These are phyloP conservation scores for Didymodactylos carnosus DNA, from an alignment of 2,888 invertebrate genomes.

Conservation along the genomic window DNA sequence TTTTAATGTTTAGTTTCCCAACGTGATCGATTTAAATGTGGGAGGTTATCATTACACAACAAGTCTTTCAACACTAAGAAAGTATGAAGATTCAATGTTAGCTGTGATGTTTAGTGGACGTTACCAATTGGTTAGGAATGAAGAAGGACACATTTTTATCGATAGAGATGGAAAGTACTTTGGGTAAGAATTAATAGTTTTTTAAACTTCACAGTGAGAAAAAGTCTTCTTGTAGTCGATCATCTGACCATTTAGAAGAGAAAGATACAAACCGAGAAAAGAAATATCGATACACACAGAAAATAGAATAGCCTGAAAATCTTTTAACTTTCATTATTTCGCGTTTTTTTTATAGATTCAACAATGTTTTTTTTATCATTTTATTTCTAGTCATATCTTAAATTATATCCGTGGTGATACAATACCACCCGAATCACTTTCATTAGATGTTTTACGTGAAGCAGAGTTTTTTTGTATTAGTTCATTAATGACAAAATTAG, in stretches of 20 bases:
- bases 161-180: conserved; percentile 13
- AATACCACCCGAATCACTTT: conserved; percentile 4
- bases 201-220: background rate
- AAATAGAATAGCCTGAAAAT: no score
- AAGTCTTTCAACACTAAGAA: conserved; percentile 5
- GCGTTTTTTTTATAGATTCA: background rate
- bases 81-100: conserved; percentile 17
- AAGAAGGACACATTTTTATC: conserved; percentile 10
- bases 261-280: no score
- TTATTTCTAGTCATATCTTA: conserved; percentile 3
- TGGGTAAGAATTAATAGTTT: background rate
- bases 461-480: conserved; percentile 13
- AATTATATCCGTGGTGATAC: conserved; percentile 9
- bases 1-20: conserved; percentile 5
- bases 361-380: background rate
- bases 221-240: background rate
- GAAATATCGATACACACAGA: no score
- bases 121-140: conserved; percentile 8
- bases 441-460: conserved; percentile 9
- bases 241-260: no score
- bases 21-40: conserved; percentile 17
- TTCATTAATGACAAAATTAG: conserved; percentile 2
- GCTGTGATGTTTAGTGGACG: conserved; percentile 14
- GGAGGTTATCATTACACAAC: conserved; percentile 13
- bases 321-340: no score